Conservation (phyloP, 2,113 vertebrate genomes). For the Aramus guarauna region DNA sequence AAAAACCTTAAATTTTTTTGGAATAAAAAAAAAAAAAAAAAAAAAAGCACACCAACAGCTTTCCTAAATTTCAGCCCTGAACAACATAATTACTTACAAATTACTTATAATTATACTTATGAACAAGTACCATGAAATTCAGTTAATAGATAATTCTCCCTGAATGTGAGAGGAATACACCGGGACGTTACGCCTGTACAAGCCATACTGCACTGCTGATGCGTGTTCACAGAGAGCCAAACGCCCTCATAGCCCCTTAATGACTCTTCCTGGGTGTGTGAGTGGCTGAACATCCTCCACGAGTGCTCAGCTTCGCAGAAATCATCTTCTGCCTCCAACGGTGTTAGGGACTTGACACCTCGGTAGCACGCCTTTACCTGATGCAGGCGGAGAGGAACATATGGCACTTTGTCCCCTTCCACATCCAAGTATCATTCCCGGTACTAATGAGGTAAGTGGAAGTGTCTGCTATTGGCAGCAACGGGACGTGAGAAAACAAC, state of each 20-base stretch:
- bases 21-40: not conserved
- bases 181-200: fast-evolving
- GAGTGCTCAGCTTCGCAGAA: not conserved
- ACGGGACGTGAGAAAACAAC: not conserved
- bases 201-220: not conserved
- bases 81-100: not conserved
- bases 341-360: not conserved
- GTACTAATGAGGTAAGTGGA: not conserved
- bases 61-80: not conserved
- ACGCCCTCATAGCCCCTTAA: not conserved
- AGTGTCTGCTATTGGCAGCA: not conserved
- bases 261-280: fast-evolving
- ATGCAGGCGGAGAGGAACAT: not conserved
- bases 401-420: not conserved
- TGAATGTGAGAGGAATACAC: not conserved
- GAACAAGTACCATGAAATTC: not conserved
- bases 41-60: not conserved
- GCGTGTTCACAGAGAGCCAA: not conserved
- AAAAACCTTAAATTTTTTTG: no score
- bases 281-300: not conserved
- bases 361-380: not conserved
- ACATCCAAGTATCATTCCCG: not conserved
- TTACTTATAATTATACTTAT: not conserved
- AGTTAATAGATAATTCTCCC: not conserved
- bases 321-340: not conserved